These are phyloP conservation scores for Callosobruchus maculatus DNA, from an alignment of 2,888 invertebrate genomes.

Conservation along the genomic window DNA sequence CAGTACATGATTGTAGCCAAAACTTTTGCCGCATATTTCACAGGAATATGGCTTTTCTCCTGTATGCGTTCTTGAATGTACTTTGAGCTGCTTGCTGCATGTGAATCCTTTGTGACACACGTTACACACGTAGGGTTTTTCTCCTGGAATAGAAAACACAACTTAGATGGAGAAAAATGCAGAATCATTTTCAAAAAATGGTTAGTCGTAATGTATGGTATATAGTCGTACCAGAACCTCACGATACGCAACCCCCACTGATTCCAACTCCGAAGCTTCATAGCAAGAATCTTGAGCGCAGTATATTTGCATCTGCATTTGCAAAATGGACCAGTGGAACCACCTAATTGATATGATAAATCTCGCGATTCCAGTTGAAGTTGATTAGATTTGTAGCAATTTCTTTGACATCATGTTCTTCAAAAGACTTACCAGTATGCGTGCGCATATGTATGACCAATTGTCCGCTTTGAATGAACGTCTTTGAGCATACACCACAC, in stretches of 20 bases:
- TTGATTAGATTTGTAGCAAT: too few species aligned
- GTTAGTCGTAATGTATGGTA: too few species aligned
- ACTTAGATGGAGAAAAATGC: not conserved
- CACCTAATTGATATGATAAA: too few species aligned
- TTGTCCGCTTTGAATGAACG: conserved; percentile 88
- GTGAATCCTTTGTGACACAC: conserved; percentile 88
- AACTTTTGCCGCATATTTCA: conserved; percentile 86
- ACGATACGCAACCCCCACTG: too few species aligned
- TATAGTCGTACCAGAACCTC: too few species aligned
- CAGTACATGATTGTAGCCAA: conserved; percentile 87
- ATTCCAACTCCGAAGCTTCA: too few species aligned
- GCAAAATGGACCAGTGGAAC: too few species aligned
- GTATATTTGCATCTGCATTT: too few species aligned
- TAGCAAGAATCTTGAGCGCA: too few species aligned
- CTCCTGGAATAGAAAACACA: conserved; percentile 43
- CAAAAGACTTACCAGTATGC: conserved; percentile 56
- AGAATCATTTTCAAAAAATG: too few species aligned
- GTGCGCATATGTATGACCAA: conserved; percentile 88
- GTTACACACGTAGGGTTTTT: conserved; percentile 78
- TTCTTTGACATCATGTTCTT: not conserved
- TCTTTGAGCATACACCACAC: conserved; percentile 82
- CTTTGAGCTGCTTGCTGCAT: conserved; percentile 87
- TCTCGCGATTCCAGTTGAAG: too few species aligned
- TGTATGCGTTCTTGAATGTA: conserved; percentile 86
- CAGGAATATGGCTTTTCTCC: conserved; percentile 89